Base-by-base conservation (phyloP, 2,888 invertebrate species). In the Brenthis hecate region DNA sequence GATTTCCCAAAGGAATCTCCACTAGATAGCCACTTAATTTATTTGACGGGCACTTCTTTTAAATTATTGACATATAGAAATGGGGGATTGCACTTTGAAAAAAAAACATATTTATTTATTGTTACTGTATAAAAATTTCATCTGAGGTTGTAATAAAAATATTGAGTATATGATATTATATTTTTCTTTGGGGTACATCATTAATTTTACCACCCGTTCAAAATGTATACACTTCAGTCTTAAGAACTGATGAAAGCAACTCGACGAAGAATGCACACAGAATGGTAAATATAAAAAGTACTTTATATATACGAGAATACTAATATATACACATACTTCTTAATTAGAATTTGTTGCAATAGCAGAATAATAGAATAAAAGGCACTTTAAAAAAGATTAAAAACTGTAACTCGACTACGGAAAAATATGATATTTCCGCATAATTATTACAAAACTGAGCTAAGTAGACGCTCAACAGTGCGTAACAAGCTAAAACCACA, bases 1-100 rank as follows among this genome's bases (percentile, higher is more conserved):
- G 70, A 72, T 71, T 71, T 71, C 72, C 70, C 72, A 5, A 0
- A 57, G 66, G 70, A 65, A 28, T 53, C 66, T 28, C 63, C 70
- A 68, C 68, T 48, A 48, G 43, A 56, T 32, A 63, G 60, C 58
- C 61, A 67, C 66, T 56, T 56, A 62, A 62, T 62, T 47, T 60
- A 66, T 66, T 57, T 67, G 65, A 69, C 66, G 65, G 58, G 55
- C 62, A 65, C 55, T 43, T 43, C 36, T 68, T 55, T 58, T 70
- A 65, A 70, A 70, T 68, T 70, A 72, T 72, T 63, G 70, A 70
- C 70, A 70, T 60, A 43, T 43, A 67, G 47, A 55, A 56, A 48
- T 57, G 32, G 16, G 32, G 60, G 32, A 50, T 32, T 32, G 19
- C 19, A 43, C 16, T 54, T 53, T 43, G 53, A 43, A 14, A 50